Base-by-base conservation (phyloP, 1,140 invertebrate species). In the Drosophila guanche region DNA sequence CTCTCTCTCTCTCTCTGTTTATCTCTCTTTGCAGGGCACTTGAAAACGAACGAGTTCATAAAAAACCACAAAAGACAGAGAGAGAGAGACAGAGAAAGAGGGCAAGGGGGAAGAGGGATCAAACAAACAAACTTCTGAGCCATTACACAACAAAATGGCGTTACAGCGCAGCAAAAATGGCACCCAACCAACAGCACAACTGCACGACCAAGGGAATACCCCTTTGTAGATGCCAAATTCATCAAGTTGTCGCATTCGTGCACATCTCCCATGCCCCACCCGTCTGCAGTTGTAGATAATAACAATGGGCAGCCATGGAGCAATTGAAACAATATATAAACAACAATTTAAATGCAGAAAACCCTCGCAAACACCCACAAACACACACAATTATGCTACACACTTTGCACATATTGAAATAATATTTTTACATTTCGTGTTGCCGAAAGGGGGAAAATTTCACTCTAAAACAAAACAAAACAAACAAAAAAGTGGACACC, bases 101-200 rank as follows among this genome's bases (percentile, higher is more conserved):
- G n/a, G 51, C 20, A 23, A 47, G 6, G 14, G 47, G 23, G 12
- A 47, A 0, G 16, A 20, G 16, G 16, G 55, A 23, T 20, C 37
- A 40, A 45, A 41, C 53, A 71, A 79, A 77, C 78, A 67, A 76
- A 81, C 73, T 81, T 81, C 78, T 76, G 78, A 81, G 67, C 78
- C 61, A 81, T 81, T 81, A 81, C 67, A 77, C 78, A 76, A 81
- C 73, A 77, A 77, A 81, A 81, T 80, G 78, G 72, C 72, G 79
- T 76, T 59, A 76, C 70, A 73, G 51, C 46, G 60, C 46, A 66
- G 55, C 75, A 60, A 56, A 57, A 42, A 58, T 29, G 45, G 59
- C 10, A 10, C 7, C n/a, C 40, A 22, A 2, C 6, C 4, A 22
- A 7, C 4, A 2, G 0, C 8, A 27, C 7, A 43, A n/a, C 29